These are phyloP conservation scores for Heterohyrax brucei DNA, from an alignment of 2,797 vertebrate genomes.

Conservation along the genomic window DNA sequence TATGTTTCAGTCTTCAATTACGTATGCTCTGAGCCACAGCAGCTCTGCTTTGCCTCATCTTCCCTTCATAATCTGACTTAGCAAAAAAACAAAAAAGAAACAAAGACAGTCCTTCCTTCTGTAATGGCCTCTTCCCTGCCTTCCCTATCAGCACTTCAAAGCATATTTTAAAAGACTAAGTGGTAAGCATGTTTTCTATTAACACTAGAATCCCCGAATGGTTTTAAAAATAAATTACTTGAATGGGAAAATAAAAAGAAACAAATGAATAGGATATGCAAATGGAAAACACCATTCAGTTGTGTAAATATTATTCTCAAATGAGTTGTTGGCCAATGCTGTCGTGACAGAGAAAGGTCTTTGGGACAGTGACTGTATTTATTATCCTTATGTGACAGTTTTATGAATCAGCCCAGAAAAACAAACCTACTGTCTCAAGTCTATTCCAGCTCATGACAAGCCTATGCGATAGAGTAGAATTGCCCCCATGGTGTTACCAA, in stretches of 20 bases:
- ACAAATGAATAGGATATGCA: background rate
- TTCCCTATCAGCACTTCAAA: background rate
- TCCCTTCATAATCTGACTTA: background rate
- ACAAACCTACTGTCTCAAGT: too few relatives aligned
- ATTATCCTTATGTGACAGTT: background rate
- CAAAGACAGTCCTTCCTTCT: background rate
- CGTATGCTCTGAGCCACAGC: background rate
- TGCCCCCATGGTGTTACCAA: too few relatives aligned
- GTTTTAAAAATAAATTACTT: background rate
- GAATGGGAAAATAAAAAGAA: constrained; percentile 13
- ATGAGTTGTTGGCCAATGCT: background rate
- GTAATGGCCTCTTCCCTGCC: background rate
- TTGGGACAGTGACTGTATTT: background rate
- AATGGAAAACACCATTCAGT: background rate
- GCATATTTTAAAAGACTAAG: background rate
- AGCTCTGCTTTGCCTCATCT: background rate
- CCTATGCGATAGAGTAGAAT: too few relatives aligned
- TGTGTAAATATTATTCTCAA: background rate
- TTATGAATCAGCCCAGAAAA: background rate
- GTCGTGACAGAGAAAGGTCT: background rate
- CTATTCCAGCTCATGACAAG: too few relatives aligned
- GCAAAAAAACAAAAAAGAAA: background rate
- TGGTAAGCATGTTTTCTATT: background rate
- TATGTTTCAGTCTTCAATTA: background rate
- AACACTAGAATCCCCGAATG: background rate